Evolutionary conservation across 2,113 vertebrate species (phyloP).

Genomic region (Hippocampus barbouri): DNA sequence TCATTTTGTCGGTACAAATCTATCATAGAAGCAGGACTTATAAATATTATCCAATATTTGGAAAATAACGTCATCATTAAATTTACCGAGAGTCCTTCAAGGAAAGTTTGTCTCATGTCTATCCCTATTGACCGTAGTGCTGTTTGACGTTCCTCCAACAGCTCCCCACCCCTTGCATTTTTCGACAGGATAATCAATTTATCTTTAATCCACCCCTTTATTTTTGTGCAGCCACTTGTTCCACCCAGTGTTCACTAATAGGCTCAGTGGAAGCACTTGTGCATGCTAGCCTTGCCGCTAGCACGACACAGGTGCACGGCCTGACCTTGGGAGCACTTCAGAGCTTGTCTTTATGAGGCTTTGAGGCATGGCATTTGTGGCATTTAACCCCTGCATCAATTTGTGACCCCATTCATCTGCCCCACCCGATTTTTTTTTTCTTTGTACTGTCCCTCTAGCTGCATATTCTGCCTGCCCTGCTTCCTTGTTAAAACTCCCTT

Average conservation of each 20-base stretch:
- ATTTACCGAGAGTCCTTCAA: neutral
- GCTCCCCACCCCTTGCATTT: neutral
- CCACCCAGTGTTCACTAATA: slow-evolving; percentile 34
- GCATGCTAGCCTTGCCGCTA: slow-evolving; percentile 33
- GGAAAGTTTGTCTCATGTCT: neutral
- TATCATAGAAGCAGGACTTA: neutral
- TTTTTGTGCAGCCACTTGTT: slow-evolving; percentile 48
- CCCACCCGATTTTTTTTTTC: slow-evolving; percentile 21
- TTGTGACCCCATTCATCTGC: slow-evolving; percentile 40
- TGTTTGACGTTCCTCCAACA: neutral
- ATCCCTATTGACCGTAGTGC: neutral
- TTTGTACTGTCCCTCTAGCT: slow-evolving; percentile 53
- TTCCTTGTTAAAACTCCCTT: slow-evolving; percentile 56
- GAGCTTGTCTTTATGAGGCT: slow-evolving; percentile 67
- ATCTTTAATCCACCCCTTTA: slow-evolving; percentile 53
- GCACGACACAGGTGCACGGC: slow-evolving; percentile 62
- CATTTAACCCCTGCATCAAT: slow-evolving; percentile 70
- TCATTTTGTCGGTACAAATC: neutral
- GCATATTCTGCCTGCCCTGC: slow-evolving; percentile 56
- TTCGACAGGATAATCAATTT: slow-evolving; percentile 21
- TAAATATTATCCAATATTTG: neutral
- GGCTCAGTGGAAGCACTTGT: slow-evolving; percentile 21
- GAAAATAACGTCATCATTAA: neutral
- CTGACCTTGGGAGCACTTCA: slow-evolving; percentile 69
- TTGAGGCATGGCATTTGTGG: slow-evolving; percentile 70